Evolutionary conservation across 1,140 invertebrate genomes (phyloP).

Genomic region (Frieseomelitta varia): DNA sequence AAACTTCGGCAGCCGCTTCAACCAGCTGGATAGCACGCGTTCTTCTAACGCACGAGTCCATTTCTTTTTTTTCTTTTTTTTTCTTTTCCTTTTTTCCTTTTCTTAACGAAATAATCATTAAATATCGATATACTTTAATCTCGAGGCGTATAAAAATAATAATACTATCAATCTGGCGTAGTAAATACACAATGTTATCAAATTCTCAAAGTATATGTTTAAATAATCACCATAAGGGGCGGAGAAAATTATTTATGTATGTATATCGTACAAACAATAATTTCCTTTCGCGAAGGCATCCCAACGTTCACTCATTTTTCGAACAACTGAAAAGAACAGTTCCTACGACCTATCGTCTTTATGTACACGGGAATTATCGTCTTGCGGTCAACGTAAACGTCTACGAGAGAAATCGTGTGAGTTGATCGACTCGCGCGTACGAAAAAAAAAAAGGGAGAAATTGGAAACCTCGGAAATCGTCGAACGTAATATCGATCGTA

Average conservation of each 20-base stretch:
- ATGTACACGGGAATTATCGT: slow-evolving; percentile 46
- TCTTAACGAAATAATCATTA: slow-evolving; percentile 14
- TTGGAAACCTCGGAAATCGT: slow-evolving; percentile 7
- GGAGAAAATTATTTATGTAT: background rate
- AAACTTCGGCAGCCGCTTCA: slow-evolving; percentile 19
- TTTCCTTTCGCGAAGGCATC: background rate
- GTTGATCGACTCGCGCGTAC: slow-evolving; percentile 9
- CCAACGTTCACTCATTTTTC: background rate
- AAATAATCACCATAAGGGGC: background rate
- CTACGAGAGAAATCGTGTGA: slow-evolving; percentile 12
- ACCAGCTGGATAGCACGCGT: background rate
- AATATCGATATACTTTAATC: slow-evolving; percentile 48
- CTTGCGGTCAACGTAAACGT: slow-evolving; percentile 23
- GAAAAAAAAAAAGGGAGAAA: slow-evolving; percentile 31
- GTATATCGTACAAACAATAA: background rate
- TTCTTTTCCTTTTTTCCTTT: background rate
- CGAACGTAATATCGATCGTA: slow-evolving; percentile 8
- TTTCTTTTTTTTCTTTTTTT: background rate
- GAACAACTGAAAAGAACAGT: slow-evolving; percentile 8
- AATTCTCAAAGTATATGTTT: background rate
- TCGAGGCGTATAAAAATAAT: slow-evolving; percentile 69
- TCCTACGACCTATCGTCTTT: slow-evolving; percentile 3
- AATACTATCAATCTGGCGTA: slow-evolving; percentile 66
- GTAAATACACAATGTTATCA: slow-evolving; percentile 40
- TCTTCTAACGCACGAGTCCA: background rate